A percentile compares a stretch with the other conserved stretches of the same genome.
phyloP scores from a whole-genome alignment of 1,140 invertebrate genomes.

The Yoshiicerus persimilis region DNA sequence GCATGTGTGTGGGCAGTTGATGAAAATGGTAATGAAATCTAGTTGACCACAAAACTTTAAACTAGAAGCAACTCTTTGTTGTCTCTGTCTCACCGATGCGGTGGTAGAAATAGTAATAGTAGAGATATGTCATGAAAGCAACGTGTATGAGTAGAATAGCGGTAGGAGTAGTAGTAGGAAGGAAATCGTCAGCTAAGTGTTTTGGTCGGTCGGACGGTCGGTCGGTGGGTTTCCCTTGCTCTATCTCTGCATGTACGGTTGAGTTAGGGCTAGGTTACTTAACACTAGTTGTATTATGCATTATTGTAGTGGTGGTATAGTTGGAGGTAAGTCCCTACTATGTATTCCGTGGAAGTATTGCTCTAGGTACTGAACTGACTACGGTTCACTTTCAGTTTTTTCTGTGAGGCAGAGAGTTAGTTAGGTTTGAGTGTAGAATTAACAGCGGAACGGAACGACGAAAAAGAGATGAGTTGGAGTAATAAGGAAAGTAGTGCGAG shows the following conservation, averaged over 20 bases:
- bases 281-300: neutral
- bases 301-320: neutral
- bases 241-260: too few species aligned
- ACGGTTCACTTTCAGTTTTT: conserved; percentile 28
- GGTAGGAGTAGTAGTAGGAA: conserved; percentile 11
- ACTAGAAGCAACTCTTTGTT: neutral
- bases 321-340: neutral
- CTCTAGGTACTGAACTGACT: neutral
- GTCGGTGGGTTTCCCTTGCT: conserved; percentile 22
- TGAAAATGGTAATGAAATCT: neutral
- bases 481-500: conserved; percentile 4
- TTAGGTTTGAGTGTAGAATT: neutral
- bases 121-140: neutral
- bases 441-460: neutral
- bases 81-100: neutral
- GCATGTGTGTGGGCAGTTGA: neutral
- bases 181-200: conserved; percentile 31
- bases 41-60: neutral
- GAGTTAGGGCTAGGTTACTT: neutral
- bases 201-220: conserved; percentile 3
- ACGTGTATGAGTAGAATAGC: neutral
- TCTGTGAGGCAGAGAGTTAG: neutral
- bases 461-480: conserved; percentile 1
- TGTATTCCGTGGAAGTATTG: neutral
- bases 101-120: neutral